phyloP scores from a whole-genome alignment of 2,888 invertebrate genomes.

The Disparrhopalites patrizii region DNA sequence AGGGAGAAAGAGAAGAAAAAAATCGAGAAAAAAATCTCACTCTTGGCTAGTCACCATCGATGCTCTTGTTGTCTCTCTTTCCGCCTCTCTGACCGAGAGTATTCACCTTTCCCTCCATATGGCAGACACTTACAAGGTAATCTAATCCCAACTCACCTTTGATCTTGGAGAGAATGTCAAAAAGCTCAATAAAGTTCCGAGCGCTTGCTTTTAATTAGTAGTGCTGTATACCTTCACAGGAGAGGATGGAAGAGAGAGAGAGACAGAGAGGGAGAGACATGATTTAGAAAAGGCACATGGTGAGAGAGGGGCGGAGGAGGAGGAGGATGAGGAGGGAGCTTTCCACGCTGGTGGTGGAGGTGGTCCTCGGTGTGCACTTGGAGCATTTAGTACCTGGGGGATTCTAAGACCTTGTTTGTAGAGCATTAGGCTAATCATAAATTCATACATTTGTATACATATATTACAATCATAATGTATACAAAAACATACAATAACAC shows the following conservation, averaged over 20 bases:
- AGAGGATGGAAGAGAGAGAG: background rate
- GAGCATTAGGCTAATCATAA: no score
- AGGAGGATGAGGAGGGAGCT: no score
- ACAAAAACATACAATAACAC: no score
- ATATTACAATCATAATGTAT: no score
- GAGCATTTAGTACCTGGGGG: no score
- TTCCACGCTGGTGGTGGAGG: no score
- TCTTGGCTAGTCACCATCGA: constrained; percentile 5
- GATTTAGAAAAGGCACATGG: no score
- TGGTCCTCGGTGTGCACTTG: no score
- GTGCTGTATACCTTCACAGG: background rate
- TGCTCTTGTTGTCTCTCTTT: background rate
- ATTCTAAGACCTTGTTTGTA: no score
- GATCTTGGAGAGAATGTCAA: constrained; percentile 1
- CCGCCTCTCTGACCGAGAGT: background rate
- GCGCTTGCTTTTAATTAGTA: constrained; percentile 5
- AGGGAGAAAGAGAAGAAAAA: background rate
- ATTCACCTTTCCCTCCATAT: background rate
- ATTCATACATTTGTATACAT: no score
- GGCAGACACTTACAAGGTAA: background rate
- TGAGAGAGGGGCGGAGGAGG: no score
- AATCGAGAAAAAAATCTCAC: no score
- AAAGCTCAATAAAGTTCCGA: constrained; percentile 1
- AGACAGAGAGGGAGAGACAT: background rate
- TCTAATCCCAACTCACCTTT: background rate